These are phyloP conservation scores for Nemapogon koenigi DNA, from an alignment of 2,888 invertebrate genomes.

Conservation along the genomic window DNA sequence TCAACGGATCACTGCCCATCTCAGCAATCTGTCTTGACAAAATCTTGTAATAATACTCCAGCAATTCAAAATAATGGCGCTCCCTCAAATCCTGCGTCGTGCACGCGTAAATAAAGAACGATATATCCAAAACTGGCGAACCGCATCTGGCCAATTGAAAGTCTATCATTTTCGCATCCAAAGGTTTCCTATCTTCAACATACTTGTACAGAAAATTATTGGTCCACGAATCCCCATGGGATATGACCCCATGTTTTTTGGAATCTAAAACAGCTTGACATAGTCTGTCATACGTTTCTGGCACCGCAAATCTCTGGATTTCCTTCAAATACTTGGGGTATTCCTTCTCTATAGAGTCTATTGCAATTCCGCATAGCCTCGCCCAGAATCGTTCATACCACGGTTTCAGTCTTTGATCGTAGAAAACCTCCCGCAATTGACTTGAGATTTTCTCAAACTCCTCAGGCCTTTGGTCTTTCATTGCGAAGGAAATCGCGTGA, in stretches of 20 bases:
- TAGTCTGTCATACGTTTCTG: slow-evolving; percentile 56
- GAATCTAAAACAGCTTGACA: slow-evolving; percentile 36
- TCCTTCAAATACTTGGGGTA: slow-evolving; percentile 67
- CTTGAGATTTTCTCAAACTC: slow-evolving; percentile 45
- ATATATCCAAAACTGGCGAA: slow-evolving; percentile 63
- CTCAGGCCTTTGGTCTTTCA: slow-evolving; percentile 59
- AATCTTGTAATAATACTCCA: slow-evolving; percentile 66
- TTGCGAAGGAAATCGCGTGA: slow-evolving; percentile 66
- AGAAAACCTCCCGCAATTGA: slow-evolving; percentile 63
- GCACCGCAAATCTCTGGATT: slow-evolving; percentile 56
- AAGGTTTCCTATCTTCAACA: slow-evolving; percentile 23
- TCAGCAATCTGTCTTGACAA: slow-evolving; percentile 58
- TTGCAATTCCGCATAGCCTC: slow-evolving; percentile 54
- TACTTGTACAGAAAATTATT: slow-evolving; percentile 73
- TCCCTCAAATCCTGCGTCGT: slow-evolving; percentile 64
- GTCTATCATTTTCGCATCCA: slow-evolving; percentile 68
- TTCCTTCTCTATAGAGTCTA: slow-evolving; percentile 70
- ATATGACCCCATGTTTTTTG: slow-evolving; percentile 61
- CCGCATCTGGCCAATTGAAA: slow-evolving; percentile 70
- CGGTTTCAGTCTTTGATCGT: slow-evolving; percentile 48
- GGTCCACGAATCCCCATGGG: slow-evolving; percentile 78
- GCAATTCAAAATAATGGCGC: slow-evolving; percentile 63
- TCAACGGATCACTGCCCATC: slow-evolving; percentile 66
- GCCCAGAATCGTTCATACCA: slow-evolving; percentile 67
- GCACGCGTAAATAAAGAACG: slow-evolving; percentile 64